These are phyloP conservation scores for Drusus annulatus DNA, from an alignment of 1,140 invertebrate genomes.

Conservation along the genomic window DNA sequence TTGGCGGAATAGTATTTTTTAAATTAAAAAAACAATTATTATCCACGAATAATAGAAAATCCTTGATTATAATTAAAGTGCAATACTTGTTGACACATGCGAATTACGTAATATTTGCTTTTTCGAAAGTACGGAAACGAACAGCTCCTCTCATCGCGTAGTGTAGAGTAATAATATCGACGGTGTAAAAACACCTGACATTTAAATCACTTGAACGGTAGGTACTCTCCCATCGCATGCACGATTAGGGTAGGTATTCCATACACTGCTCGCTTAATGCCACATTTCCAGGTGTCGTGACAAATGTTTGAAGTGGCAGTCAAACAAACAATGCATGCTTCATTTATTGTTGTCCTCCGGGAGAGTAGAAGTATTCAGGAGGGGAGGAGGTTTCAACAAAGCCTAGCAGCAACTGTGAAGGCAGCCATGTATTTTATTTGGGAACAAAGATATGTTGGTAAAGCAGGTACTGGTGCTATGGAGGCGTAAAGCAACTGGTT, in stretches of 20 bases:
- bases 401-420: slow-evolving; percentile 7
- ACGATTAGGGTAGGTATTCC: neutral
- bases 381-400: slow-evolving; percentile 26
- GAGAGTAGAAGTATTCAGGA: neutral
- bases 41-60: too few relatives aligned
- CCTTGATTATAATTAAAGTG: too few relatives aligned
- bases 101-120: neutral
- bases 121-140: neutral
- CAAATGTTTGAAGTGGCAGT: neutral
- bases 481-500: neutral
- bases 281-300: slow-evolving; percentile 26
- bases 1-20: too few relatives aligned
- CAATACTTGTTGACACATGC: neutral
- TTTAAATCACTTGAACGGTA: neutral
- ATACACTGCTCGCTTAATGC: slow-evolving; percentile 19
- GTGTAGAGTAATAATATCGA: neutral
- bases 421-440: neutral
- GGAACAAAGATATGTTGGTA: neutral
- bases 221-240: neutral
- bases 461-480: neutral
- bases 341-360: slow-evolving; percentile 33
- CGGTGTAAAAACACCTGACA: neutral
- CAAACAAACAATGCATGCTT: slow-evolving; percentile 25
- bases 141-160: neutral
- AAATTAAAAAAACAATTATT: too few relatives aligned